A percentile compares a stretch with the other conserved stretches of the same genome.
phyloP scores from a whole-genome alignment of 2,797 vertebrate species.

The Euphonia xanthogaster region DNA sequence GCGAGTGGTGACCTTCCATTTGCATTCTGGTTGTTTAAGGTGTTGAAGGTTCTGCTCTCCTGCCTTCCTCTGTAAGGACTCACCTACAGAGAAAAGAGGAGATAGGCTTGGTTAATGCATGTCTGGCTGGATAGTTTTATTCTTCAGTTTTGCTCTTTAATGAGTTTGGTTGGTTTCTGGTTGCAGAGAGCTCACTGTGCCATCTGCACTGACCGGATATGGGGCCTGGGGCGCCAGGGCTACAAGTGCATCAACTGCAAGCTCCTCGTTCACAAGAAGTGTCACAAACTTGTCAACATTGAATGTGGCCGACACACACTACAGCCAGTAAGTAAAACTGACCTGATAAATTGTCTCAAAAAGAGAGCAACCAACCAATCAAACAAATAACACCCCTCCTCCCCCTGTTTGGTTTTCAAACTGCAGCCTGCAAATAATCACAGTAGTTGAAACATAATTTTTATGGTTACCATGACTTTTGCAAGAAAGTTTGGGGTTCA shows the following conservation, averaged over 20 bases:
- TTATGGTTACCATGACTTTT: neutral
- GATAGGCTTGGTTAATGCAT: neutral
- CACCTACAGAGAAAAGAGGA: neutral
- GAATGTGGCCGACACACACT: slow-evolving; percentile 88
- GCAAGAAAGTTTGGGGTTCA: neutral
- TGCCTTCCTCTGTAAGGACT: neutral
- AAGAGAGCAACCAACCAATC: neutral
- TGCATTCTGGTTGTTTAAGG: neutral
- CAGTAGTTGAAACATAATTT: neutral
- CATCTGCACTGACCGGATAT: slow-evolving; percentile 97
- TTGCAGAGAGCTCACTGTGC: slow-evolving; percentile 94
- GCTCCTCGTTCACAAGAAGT: slow-evolving; percentile 97
- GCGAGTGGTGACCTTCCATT: neutral
- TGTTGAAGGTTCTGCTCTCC: neutral
- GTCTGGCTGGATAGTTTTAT: neutral
- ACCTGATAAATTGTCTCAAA: neutral
- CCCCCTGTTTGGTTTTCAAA: neutral
- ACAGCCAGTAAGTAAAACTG: slow-evolving; percentile 71
- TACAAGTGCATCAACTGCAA: slow-evolving; percentile 99
- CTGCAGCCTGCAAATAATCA: neutral
- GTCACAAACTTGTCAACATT: slow-evolving; percentile 91
- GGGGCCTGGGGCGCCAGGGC: slow-evolving; percentile 96
- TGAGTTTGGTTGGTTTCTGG: neutral
- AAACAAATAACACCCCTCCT: neutral
- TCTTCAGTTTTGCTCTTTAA: neutral